Conservation (phyloP, 2,797 vertebrate species). For the Tokudaia muenninki region DNA sequence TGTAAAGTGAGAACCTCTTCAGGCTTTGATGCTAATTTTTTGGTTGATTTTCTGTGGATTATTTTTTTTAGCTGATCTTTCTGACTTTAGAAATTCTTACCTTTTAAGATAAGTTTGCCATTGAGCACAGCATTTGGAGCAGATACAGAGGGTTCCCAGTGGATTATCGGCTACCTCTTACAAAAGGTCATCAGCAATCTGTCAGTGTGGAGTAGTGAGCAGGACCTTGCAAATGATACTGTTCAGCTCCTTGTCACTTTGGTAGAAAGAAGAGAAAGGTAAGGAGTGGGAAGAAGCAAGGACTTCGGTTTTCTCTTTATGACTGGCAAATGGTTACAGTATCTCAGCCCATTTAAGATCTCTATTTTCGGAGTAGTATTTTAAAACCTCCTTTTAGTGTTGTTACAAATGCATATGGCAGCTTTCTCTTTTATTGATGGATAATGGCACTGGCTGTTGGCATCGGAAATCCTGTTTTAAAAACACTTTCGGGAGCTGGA, state of each 20-base stretch:
- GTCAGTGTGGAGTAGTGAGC: constrained; percentile 98
- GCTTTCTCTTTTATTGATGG: background rate
- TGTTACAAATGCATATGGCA: background rate
- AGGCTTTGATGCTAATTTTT: constrained; percentile 2
- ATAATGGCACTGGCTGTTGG: background rate
- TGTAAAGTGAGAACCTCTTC: background rate
- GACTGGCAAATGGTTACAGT: background rate
- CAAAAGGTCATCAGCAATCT: constrained; percentile 99
- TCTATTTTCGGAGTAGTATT: constrained; percentile 7
- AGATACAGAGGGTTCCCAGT: constrained; percentile 98
- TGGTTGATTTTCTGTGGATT: constrained; percentile 29
- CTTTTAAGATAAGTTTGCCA: constrained; percentile 95
- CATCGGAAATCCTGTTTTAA: background rate
- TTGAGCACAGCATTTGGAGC: constrained; percentile 97
- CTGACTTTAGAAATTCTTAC: constrained; percentile 72
- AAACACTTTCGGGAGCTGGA: background rate
- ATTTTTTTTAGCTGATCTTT: constrained; percentile 71
- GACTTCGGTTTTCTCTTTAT: background rate
- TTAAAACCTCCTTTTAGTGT: background rate
- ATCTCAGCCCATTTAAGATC: background rate
- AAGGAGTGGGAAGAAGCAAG: constrained; percentile 78
- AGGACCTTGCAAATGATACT: constrained; percentile 97
- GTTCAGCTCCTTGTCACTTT: constrained; percentile 98
- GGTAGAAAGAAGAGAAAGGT: constrained; percentile 98
- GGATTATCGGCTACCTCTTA: constrained; percentile 99